These are phyloP conservation scores for Pangasius macronema DNA, from an alignment of 2,797 vertebrate species.

Conservation along the genomic window DNA sequence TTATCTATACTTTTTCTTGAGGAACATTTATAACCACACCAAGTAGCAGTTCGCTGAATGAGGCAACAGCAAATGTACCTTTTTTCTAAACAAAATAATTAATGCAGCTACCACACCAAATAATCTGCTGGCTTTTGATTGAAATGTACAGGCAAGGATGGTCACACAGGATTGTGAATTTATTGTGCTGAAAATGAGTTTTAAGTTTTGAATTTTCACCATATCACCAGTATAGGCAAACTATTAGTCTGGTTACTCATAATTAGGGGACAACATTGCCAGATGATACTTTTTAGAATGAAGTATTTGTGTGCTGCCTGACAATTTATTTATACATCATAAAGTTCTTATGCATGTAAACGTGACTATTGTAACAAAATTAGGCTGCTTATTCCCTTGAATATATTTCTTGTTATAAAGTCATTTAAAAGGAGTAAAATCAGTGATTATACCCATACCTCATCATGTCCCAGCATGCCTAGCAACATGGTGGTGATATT, in stretches of 20 bases:
- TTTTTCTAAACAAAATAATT: neutral
- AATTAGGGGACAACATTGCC: neutral
- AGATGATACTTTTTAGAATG: neutral
- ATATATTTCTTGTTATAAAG: neutral
- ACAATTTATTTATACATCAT: neutral
- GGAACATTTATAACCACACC: neutral
- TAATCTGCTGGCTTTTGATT: neutral
- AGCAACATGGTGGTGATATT: conserved; percentile 86
- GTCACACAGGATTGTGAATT: neutral
- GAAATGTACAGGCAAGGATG: neutral
- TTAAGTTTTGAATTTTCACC: neutral
- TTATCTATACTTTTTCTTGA: too few relatives aligned
- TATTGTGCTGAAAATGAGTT: neutral
- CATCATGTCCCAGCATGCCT: conserved; percentile 96
- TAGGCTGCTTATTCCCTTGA: neutral
- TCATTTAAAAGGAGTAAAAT: neutral
- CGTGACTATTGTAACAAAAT: neutral
- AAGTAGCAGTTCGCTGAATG: neutral
- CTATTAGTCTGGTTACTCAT: neutral
- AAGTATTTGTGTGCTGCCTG: neutral
- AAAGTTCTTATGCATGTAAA: neutral
- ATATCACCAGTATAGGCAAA: neutral
- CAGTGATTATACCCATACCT: conserved; percentile 75
- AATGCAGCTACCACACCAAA: neutral
- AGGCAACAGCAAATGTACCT: neutral